Base-by-base conservation (phyloP, 2,888 invertebrate species). In the Acanthosepion esculentum region DNA sequence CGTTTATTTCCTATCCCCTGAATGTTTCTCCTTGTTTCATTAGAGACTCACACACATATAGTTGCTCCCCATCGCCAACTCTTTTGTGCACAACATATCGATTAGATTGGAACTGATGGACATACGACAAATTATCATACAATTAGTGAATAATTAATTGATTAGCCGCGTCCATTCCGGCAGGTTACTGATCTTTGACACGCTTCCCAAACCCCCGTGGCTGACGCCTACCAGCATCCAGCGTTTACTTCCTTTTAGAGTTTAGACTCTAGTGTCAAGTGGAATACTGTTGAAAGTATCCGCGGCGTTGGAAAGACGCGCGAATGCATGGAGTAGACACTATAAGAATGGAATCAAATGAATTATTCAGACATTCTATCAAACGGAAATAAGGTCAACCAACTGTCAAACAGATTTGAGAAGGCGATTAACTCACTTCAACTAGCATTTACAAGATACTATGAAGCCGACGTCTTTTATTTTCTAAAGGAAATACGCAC, bases 71-170 rank as follows among this genome's bases (percentile, higher is more conserved):
- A 18, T 29, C 6, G n/a, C 29, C 78, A 18, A 55, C 18, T 55
- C 20, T 55, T 18, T 20, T 18, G 29, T n/a, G n/a, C 29, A 12
- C 78, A 78, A 29, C 15, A 78, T 10, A 78, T 15, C 78, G 15
- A 78, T n/a, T 78, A n/a, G 78, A n/a, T 78, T 78, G 78, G 0
- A 10, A 78, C 78, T 78, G 29, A 10, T 78, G 78, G 78, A 78
- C n/a, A n/a, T 8, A 78, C 78, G 78, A 78, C 78, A 78, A 78
- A 78, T 78, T 78, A 78, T 78, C 78, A n/a, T n/a, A 78, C 8
- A 78, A 78, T 78, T 78, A 78, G 78, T 78, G 29, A 78, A 78
- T 78, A 78, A 78, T 78, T 78, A 78, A 78, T 78, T 78, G 29
- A 78, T 78, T 78, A n/a, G 78, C n/a, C n/a, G 29, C 78, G 29